Percentiles rank a stretch among this genome's conserved stretches.
These are phyloP conservation scores for Notamacropus eugenii DNA, from an alignment of 2,797 vertebrate species.

Conservation along the genomic window DNA sequence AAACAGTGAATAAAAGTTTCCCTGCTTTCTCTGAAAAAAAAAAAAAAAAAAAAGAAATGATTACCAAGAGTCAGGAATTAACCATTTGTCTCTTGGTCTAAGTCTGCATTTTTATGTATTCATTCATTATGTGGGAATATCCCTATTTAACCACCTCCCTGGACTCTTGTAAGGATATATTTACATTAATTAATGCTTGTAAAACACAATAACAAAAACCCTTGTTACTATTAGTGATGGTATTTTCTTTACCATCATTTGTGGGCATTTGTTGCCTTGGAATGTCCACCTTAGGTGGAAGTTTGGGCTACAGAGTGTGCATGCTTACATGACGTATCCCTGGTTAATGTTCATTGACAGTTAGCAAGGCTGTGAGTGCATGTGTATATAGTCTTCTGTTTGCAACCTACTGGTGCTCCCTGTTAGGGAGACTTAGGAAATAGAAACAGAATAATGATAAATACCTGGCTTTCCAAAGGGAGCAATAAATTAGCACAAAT, in stretches of 20 bases:
- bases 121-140: not conserved
- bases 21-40: too few species aligned
- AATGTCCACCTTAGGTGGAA: constrained; percentile 30
- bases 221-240: constrained; percentile 34
- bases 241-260: constrained; percentile 46
- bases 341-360: constrained; percentile 46
- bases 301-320: not conserved
- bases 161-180: constrained; percentile 42
- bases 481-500: not conserved
- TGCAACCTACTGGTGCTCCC: not conserved
- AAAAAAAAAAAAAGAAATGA: too few species aligned
- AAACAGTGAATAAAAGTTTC: too few species aligned
- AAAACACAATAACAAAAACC: constrained; percentile 45
- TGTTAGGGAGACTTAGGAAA: not conserved
- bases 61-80: constrained; percentile 22
- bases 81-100: not conserved
- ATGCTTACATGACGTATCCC: not conserved
- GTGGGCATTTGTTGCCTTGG: constrained; percentile 26
- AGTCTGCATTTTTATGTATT: constrained; percentile 20
- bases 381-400: constrained; percentile 39
- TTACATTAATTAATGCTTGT: constrained; percentile 64
- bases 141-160: constrained; percentile 38
- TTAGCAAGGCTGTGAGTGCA: constrained; percentile 58
- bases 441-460: not conserved
- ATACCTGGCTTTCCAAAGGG: not conserved